Evolutionary conservation across 2,797 vertebrate species (phyloP).

Genomic region (Poeciliopsis turneri): DNA sequence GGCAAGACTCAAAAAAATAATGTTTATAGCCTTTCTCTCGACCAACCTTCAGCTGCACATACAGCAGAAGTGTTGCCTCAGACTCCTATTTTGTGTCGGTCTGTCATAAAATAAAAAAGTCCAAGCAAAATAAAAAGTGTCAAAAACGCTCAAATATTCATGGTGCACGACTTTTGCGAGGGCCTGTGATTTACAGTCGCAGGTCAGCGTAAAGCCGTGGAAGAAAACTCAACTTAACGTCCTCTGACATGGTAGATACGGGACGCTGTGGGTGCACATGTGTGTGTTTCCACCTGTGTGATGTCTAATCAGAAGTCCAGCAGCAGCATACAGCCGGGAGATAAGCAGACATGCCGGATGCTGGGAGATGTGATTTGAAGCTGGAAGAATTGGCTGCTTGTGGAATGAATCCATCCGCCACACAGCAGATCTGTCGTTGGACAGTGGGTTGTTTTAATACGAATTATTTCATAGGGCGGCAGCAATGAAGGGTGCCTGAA

Average conservation of each 20-base stretch:
- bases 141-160: background rate
- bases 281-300: constrained; percentile 26
- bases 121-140: background rate
- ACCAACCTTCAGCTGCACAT: background rate
- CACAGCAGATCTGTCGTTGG: constrained; percentile 40
- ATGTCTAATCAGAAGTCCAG: constrained; percentile 64
- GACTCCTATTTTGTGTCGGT: background rate
- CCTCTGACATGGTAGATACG: background rate
- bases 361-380: constrained; percentile 52
- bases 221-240: background rate
- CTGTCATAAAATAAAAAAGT: background rate
- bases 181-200: background rate
- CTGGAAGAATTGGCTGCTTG: constrained; percentile 42
- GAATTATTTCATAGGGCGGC: constrained; percentile 60
- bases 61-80: background rate
- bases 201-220: background rate
- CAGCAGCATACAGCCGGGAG: constrained; percentile 55
- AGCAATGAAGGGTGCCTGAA: constrained; percentile 49
- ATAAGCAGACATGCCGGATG: constrained; percentile 61
- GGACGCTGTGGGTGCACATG: constrained; percentile 2
- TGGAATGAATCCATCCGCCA: constrained; percentile 53
- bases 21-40: background rate
- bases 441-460: constrained; percentile 60
- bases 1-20: background rate
- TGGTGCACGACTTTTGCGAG: background rate